A percentile compares a stretch with the other conserved stretches of the same genome.
phyloP scores from a whole-genome alignment of 2,888 invertebrate species.

The Drosophila mettleri region DNA sequence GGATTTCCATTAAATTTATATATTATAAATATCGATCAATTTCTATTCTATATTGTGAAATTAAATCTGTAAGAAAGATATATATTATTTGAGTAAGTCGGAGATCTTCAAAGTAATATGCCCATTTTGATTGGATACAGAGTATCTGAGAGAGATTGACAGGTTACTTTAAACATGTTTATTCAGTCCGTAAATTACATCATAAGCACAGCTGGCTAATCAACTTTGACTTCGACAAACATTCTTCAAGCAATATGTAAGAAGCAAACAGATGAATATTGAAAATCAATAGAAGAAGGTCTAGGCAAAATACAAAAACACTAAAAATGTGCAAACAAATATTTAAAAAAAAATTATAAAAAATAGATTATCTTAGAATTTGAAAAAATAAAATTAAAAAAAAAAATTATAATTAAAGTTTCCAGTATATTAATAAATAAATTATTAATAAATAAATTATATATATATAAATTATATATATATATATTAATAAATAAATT shows the following conservation, averaged over 20 bases:
- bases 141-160: conserved; percentile 2
- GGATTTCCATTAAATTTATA: too few relatives aligned
- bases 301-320: background rate
- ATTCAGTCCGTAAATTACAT: conserved; percentile 8
- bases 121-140: background rate
- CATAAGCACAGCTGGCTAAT: conserved; percentile 7
- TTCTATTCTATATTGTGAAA: background rate
- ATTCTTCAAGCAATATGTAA: conserved; percentile 8
- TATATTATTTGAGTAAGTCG: too few relatives aligned
- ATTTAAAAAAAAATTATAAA: background rate
- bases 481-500: too few relatives aligned
- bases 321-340: too few relatives aligned
- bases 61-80: too few relatives aligned
- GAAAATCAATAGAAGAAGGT: background rate
- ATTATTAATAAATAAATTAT: too few relatives aligned
- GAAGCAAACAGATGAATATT: background rate
- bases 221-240: background rate
- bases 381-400: too few relatives aligned
- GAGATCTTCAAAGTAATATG: conserved; percentile 5
- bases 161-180: conserved; percentile 11
- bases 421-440: too few relatives aligned
- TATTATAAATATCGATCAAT: too few relatives aligned
- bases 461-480: too few relatives aligned
- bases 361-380: too few relatives aligned
- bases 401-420: too few relatives aligned